Conservation (phyloP, 2,888 invertebrate species). For the Troglohyphantes excavatus region DNA sequence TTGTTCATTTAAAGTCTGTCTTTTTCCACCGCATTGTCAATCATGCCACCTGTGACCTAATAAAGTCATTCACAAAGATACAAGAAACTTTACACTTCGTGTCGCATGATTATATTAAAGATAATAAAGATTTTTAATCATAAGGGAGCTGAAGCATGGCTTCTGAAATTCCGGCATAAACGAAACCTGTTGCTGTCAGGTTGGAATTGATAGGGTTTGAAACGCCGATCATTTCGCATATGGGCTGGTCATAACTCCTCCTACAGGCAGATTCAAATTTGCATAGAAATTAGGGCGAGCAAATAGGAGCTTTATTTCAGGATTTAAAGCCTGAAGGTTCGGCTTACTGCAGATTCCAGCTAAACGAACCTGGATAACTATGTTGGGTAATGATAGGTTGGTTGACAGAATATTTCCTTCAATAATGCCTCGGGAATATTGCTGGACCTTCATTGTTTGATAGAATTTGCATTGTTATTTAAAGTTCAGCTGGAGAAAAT, state of each 20-base stretch:
- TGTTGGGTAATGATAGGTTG: conserved; percentile 30
- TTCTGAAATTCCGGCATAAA: conserved; percentile 35
- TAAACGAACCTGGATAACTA: conserved; percentile 12
- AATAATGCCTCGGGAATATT: no score
- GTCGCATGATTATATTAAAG: conserved; percentile 39
- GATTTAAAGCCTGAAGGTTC: conserved; percentile 37
- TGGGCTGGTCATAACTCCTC: conserved; percentile 34
- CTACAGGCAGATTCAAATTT: conserved; percentile 39
- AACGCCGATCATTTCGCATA: conserved; percentile 30
- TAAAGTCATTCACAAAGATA: conserved; percentile 15
- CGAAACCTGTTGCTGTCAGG: conserved; percentile 66
- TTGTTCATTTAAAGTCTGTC: not conserved
- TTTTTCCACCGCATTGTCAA: conserved; percentile 11
- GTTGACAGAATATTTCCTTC: not conserved
- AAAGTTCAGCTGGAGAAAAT: no score
- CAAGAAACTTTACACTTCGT: not conserved
- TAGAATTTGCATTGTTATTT: no score
- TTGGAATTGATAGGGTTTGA: conserved; percentile 43
- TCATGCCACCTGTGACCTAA: conserved; percentile 29
- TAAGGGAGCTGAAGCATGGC: not conserved
- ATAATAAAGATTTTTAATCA: conserved; percentile 65
- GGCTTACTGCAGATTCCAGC: not conserved
- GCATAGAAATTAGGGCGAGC: conserved; percentile 66
- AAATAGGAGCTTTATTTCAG: conserved; percentile 52
- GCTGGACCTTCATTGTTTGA: no score